Evolutionary conservation across 2,113 vertebrate genomes (phyloP).

Genomic region (Amia ocellicauda): DNA sequence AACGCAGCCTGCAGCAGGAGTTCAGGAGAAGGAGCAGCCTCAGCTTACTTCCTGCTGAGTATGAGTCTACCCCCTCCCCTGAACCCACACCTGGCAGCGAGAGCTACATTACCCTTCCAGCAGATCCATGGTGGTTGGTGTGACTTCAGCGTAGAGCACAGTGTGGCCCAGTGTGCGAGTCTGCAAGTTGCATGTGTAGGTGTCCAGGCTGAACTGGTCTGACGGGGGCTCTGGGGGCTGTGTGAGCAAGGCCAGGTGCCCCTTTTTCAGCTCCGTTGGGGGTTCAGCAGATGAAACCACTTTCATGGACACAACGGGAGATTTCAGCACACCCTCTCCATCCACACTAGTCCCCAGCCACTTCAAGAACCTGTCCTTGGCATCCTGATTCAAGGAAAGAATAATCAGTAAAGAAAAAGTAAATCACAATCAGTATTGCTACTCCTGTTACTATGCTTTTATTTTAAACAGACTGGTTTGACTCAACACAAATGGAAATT

Average conservation of each 20-base stretch:
- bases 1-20: slow-evolving; percentile 16
- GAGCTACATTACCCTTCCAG: slow-evolving; percentile 78
- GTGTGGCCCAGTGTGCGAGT: slow-evolving; percentile 71
- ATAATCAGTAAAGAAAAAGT: not conserved
- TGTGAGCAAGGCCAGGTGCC: slow-evolving; percentile 65
- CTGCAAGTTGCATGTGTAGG: slow-evolving; percentile 71
- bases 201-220: slow-evolving; percentile 69
- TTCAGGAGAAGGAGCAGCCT: not conserved
- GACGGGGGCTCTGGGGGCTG: slow-evolving; percentile 51
- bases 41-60: not conserved
- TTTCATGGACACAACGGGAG: slow-evolving; percentile 67
- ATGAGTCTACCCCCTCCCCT: not conserved
- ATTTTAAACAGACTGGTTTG: too few relatives aligned
- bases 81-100: not conserved
- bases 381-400: slow-evolving; percentile 34
- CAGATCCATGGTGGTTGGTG: slow-evolving; percentile 83
- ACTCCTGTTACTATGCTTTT: too few relatives aligned
- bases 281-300: slow-evolving; percentile 51
- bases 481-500: too few relatives aligned
- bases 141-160: slow-evolving; percentile 77
- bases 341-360: slow-evolving; percentile 60
- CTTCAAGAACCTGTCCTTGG: slow-evolving; percentile 50
- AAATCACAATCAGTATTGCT: too few relatives aligned
- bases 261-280: slow-evolving; percentile 41
- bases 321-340: slow-evolving; percentile 53